Percentiles rank a stretch among this genome's conserved stretches.
phyloP scores from a whole-genome alignment of 1,140 invertebrate genomes.

The Tetragonula clypearis region DNA sequence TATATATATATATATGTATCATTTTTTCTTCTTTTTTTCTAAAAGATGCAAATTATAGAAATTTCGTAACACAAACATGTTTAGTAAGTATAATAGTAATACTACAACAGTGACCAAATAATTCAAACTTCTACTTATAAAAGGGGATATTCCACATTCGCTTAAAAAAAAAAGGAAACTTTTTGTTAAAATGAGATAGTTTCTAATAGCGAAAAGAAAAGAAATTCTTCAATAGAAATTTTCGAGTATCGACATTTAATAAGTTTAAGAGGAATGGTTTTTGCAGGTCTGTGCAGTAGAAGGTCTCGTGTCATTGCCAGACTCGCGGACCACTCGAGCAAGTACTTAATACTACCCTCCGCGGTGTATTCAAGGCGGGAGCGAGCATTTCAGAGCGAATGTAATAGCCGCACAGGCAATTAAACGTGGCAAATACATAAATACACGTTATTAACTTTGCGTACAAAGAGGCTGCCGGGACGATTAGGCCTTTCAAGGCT shows the following conservation, averaged over 20 bases:
- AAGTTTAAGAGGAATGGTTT: not conserved
- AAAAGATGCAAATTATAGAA: not conserved
- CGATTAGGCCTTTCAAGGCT: slow-evolving; percentile 68
- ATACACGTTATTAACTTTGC: slow-evolving; percentile 77
- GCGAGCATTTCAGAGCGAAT: slow-evolving; percentile 51
- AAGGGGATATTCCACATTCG: not conserved
- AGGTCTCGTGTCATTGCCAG: slow-evolving; percentile 53
- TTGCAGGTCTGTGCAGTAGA: not conserved
- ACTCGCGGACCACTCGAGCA: slow-evolving; percentile 44
- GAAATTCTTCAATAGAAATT: not conserved
- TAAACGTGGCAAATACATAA: slow-evolving; percentile 75
- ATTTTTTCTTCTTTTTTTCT: not conserved
- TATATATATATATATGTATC: not conserved
- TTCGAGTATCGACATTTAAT: slow-evolving; percentile 1
- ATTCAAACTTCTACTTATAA: not conserved
- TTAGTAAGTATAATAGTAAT: not conserved
- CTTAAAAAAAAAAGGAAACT: not conserved
- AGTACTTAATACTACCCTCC: slow-evolving; percentile 57
- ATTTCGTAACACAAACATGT: not conserved
- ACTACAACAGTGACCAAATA: not conserved
- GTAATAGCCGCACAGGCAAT: slow-evolving; percentile 74
- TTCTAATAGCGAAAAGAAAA: not conserved
- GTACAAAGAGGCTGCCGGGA: slow-evolving; percentile 68
- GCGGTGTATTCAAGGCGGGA: slow-evolving; percentile 40
- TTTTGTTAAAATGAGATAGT: not conserved